Conservation (phyloP, 2,113 vertebrate species). For the Morone chrysops region DNA sequence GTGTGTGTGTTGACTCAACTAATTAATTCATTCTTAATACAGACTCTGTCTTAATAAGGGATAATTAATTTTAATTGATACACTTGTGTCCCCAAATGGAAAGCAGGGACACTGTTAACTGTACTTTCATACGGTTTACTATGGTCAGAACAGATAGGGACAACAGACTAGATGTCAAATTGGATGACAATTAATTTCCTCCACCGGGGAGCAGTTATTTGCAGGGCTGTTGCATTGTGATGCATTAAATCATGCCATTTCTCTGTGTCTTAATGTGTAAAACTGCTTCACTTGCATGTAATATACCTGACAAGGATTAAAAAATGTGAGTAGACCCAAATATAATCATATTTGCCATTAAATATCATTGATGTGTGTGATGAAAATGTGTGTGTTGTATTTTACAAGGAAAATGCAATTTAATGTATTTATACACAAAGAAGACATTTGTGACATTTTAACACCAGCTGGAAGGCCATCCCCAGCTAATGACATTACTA, state of each 20-base stretch:
- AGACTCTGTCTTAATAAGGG: slow-evolving; percentile 13
- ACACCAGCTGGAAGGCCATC: slow-evolving; percentile 5
- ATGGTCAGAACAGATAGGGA: slow-evolving; percentile 1
- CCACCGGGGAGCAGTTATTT: not conserved
- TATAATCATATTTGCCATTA: slow-evolving; percentile 21
- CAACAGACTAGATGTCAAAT: not conserved
- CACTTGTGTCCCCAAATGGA: slow-evolving; percentile 19
- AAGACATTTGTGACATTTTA: slow-evolving; percentile 43
- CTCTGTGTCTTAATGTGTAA: not conserved
- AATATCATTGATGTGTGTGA: too few relatives aligned
- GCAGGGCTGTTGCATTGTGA: not conserved
- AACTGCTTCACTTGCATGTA: not conserved
- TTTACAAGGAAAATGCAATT: not conserved
- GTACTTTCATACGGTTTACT: not conserved
- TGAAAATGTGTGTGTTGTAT: not conserved
- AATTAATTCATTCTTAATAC: slow-evolving; percentile 52
- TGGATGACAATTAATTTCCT: too few relatives aligned
- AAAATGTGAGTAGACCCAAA: not conserved
- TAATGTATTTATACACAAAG: not conserved
- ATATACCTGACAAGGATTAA: not conserved
- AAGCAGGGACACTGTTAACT: slow-evolving; percentile 2
- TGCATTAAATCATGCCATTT: not conserved
- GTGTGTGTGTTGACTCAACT: slow-evolving; percentile 37
- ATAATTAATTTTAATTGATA: slow-evolving; percentile 47
- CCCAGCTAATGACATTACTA: not conserved